Conservation (phyloP, 2,113 vertebrate genomes). For the Ptychochromis oligacanthus region DNA sequence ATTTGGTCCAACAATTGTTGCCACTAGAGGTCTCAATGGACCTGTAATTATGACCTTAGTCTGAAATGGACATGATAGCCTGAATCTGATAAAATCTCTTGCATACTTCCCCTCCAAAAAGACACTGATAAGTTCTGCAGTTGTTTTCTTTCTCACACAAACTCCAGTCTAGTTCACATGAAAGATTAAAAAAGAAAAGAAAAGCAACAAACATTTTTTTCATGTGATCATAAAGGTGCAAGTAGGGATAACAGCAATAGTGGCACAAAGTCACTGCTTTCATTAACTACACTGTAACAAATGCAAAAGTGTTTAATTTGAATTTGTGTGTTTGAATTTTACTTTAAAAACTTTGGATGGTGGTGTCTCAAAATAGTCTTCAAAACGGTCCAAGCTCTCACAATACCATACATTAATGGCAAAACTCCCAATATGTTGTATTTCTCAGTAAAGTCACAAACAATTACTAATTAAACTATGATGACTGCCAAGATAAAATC, state of each 20-base stretch:
- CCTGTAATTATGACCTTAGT: constrained; percentile 60
- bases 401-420: not conserved
- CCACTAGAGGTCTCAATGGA: constrained; percentile 80
- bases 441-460: too few species aligned
- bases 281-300: not conserved
- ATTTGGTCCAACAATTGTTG: constrained; percentile 39
- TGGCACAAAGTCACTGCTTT: not conserved
- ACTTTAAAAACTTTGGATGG: not conserved
- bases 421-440: not conserved
- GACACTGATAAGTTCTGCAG: not conserved
- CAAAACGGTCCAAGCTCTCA: not conserved
- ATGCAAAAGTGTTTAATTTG: not conserved
- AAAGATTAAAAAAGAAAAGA: not conserved
- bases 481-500: not conserved
- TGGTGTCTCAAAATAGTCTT: not conserved
- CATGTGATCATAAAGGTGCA: not conserved
- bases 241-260: not conserved
- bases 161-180: not conserved
- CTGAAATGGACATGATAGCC: constrained; percentile 43
- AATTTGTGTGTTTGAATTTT: not conserved
- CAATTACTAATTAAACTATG: not conserved
- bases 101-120: constrained; percentile 17
- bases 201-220: not conserved
- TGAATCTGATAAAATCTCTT: constrained; percentile 35
- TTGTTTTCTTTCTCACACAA: not conserved